Evolutionary conservation across 2,888 invertebrate genomes (phyloP).

Genomic region (Criorhina ranunculi): DNA sequence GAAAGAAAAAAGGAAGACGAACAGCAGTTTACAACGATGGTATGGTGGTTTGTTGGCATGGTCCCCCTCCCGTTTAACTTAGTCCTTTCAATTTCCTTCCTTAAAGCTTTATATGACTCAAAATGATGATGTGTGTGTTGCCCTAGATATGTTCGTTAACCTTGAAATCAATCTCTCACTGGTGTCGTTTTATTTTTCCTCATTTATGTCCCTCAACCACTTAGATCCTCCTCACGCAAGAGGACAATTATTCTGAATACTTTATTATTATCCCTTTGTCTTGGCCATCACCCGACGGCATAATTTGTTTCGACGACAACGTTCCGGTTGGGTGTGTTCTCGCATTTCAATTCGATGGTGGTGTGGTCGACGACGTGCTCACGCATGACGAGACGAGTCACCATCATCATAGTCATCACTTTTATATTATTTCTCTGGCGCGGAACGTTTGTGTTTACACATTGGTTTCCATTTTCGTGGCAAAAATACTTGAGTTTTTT

Average conservation of each 20-base stretch:
- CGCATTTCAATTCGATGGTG: slow-evolving; percentile 61
- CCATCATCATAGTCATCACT: slow-evolving; percentile 1
- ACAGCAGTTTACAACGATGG: too few species aligned
- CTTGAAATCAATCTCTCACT: slow-evolving; percentile 57
- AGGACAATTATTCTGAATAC: slow-evolving; percentile 50
- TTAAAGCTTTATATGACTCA: not conserved
- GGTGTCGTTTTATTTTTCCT: not conserved
- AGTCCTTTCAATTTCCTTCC: too few species aligned
- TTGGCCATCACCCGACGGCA: slow-evolving; percentile 55
- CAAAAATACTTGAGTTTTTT: too few species aligned
- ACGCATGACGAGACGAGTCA: slow-evolving; percentile 49
- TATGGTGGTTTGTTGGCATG: too few species aligned
- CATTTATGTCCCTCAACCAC: slow-evolving; percentile 16
- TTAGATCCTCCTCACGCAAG: slow-evolving; percentile 33
- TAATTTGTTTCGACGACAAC: slow-evolving; percentile 31
- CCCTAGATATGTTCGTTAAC: slow-evolving; percentile 46
- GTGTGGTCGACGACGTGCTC: slow-evolving; percentile 32
- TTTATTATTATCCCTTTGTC: slow-evolving; percentile 63
- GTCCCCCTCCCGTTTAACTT: too few species aligned
- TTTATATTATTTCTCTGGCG: too few species aligned
- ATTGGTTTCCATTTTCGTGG: too few species aligned
- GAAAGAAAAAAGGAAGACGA: too few species aligned
- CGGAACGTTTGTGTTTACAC: too few species aligned
- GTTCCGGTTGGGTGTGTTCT: slow-evolving; percentile 60
- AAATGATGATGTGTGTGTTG: slow-evolving; percentile 30